Conservation (phyloP, 1,140 invertebrate species). For the Phymastichus coffea region DNA sequence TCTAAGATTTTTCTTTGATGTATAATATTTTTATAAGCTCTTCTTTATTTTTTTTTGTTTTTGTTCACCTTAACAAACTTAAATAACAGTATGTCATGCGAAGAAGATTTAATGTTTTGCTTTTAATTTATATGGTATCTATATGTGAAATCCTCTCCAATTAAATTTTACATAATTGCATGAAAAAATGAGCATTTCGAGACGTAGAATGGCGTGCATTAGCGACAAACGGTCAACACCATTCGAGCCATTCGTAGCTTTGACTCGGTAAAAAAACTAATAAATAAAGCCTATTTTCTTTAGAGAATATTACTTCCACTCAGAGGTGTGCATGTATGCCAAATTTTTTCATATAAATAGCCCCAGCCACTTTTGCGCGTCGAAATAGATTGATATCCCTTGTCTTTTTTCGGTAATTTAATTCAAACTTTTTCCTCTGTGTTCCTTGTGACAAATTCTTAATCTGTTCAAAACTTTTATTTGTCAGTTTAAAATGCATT, state of each 20-base stretch:
- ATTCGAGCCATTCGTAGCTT: neutral
- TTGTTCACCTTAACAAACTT: no score
- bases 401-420: neutral
- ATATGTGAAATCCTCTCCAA: neutral
- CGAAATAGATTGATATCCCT: constrained; percentile 1
- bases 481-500: no score
- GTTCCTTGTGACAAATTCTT: neutral
- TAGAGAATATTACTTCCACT: constrained; percentile 2
- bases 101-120: no score
- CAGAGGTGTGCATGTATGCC: constrained; percentile 1
- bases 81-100: no score
- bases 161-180: neutral
- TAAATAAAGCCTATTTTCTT: neutral
- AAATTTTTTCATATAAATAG: no score
- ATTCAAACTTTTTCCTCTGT: neutral
- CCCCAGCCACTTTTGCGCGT: neutral
- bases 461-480: neutral
- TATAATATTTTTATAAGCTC: no score
- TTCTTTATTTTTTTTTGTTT: no score
- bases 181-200: neutral
- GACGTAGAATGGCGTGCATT: no score
- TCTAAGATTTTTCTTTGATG: no score
- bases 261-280: neutral
- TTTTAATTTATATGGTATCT: neutral
- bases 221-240: neutral